These are phyloP conservation scores for Megaceryle alcyon DNA, from an alignment of 2,797 vertebrate species.

Conservation along the genomic window DNA sequence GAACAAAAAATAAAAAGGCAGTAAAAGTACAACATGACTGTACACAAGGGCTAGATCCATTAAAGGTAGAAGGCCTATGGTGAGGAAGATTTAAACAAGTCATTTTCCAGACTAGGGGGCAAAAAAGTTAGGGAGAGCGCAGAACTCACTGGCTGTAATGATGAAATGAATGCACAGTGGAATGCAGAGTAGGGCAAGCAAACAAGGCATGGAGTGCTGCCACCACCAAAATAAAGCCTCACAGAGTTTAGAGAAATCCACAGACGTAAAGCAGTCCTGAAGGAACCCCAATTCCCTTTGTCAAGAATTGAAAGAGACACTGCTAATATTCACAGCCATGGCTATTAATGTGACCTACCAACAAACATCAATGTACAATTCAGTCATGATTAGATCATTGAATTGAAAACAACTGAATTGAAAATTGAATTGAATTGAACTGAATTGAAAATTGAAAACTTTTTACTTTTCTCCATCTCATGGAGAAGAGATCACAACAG, in stretches of 20 bases:
- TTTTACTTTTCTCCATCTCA: background rate
- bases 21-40: background rate
- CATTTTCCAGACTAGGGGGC: background rate
- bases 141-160: background rate
- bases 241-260: background rate
- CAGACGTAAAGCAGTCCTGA: background rate
- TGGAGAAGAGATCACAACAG: background rate
- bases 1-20: background rate
- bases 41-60: background rate
- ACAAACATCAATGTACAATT: background rate
- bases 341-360: background rate
- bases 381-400: fast-evolving
- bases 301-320: background rate
- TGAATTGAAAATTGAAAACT: background rate
- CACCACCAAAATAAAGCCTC: background rate
- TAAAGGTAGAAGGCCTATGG: background rate
- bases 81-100: background rate
- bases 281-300: background rate
- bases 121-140: background rate
- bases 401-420: background rate
- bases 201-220: background rate
- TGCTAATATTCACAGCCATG: background rate
- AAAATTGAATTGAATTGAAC: too few relatives aligned
- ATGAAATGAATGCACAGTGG: background rate
- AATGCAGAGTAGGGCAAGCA: background rate